phyloP scores from a whole-genome alignment of 2,888 invertebrate species.

The Latheticus oryzae region DNA sequence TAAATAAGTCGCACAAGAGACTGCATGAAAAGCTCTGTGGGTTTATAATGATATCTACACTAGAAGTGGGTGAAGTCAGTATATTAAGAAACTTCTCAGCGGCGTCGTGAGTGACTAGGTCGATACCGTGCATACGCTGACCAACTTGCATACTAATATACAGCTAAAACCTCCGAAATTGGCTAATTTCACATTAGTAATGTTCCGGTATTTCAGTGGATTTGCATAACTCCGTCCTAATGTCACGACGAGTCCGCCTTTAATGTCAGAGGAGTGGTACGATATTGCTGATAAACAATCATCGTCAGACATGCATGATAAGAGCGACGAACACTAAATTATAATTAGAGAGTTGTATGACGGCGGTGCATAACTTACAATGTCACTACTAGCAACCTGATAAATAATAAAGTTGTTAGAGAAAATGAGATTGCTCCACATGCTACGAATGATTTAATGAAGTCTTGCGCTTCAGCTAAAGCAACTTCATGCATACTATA shows the following conservation, averaged over 20 bases:
- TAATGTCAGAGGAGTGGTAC: slow-evolving; percentile 8
- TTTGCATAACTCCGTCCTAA: slow-evolving; percentile 14
- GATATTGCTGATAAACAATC: slow-evolving; percentile 7
- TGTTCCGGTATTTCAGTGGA: neutral
- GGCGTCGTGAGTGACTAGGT: slow-evolving; percentile 13
- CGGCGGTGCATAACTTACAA: slow-evolving; percentile 19
- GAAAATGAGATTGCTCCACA: slow-evolving; percentile 21
- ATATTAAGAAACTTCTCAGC: slow-evolving; percentile 30
- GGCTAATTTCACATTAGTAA: slow-evolving; percentile 20
- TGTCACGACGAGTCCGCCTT: slow-evolving; percentile 8
- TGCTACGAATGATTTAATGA: slow-evolving; percentile 25
- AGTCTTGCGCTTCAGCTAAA: slow-evolving; percentile 14
- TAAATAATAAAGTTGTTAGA: slow-evolving; percentile 33
- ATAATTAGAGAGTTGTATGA: slow-evolving; percentile 28
- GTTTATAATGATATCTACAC: slow-evolving; percentile 36
- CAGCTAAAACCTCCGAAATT: slow-evolving; percentile 16
- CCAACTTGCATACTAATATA: slow-evolving; percentile 31
- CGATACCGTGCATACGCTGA: slow-evolving; percentile 35
- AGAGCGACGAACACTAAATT: slow-evolving; percentile 9
- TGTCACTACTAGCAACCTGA: slow-evolving; percentile 21
- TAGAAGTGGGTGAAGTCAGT: slow-evolving; percentile 14
- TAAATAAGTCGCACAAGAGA: slow-evolving; percentile 28
- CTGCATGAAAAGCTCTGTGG: slow-evolving; percentile 31
- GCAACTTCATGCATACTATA: slow-evolving; percentile 21
- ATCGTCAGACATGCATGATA: slow-evolving; percentile 7